Base-by-base conservation (phyloP, 2,113 vertebrate genomes). In the Sarotherodon lohbergeri region DNA sequence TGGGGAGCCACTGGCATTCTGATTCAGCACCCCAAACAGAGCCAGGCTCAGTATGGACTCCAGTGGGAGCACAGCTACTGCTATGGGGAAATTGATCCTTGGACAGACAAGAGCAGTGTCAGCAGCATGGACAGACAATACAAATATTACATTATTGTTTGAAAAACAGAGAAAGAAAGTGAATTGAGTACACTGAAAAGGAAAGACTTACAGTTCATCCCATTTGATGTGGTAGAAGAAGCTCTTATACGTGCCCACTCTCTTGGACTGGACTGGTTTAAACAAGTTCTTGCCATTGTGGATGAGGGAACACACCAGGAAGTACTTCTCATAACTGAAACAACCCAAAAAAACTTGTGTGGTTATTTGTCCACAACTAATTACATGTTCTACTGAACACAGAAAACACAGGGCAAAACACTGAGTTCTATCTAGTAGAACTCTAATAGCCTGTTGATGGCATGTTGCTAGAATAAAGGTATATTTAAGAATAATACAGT, bases 161-260 rank as follows among this genome's bases (percentile, higher is more conserved):
- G 55, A 55, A 22, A 46, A 41, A 36, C 1, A 34, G 5, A 9
- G 14, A 24, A 16, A 34, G 12, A 19, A 78, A 46, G 8, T 43
- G 41, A 73, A 52, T 8, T 12, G 27, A 52, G 9, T 32, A 78
- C 46, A 78, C 17, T 32, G 16, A 78, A 52, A 78, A 80, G 10
- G 48, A 71, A n/a, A 50, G 27, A 59, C 99, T 98, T 97, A 99
- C 99, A 98, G 94, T 92, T 99, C 98, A 85, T 99, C 98, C 99
- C 99, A 99, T 93, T 98, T 99, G 94, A 99, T 97, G 95, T 99
- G 98, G 95, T 98, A 99, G 97, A 98, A 99, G 95, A 99, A 99
- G 94, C 96, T 98, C 95, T 97, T 98, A 85, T 99, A 99, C 3
- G 97, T 98, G 90, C 99, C 98, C 93, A 99, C 98, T 93, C 97